Conservation (phyloP, 2,888 invertebrate genomes). For the Chrysina gloriosa region DNA sequence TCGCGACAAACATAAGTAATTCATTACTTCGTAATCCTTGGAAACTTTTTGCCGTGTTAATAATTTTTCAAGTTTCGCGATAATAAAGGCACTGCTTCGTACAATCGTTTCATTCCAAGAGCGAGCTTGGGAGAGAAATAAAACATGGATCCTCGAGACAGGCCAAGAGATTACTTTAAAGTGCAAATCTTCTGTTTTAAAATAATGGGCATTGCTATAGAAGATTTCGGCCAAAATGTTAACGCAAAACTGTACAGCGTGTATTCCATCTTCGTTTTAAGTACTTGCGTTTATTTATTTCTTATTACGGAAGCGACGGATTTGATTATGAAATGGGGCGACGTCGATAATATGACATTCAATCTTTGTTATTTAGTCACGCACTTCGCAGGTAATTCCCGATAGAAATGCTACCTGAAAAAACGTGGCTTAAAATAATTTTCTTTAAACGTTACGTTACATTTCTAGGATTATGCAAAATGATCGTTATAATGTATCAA, state of each 20-base stretch:
- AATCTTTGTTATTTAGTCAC: constrained; percentile 41
- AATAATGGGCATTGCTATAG: constrained; percentile 27
- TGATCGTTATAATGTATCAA: constrained; percentile 35
- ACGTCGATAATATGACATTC: constrained; percentile 42
- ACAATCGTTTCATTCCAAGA: too few relatives aligned
- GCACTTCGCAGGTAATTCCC: constrained; percentile 41
- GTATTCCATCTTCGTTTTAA: constrained; percentile 35
- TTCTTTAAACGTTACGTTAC: background rate
- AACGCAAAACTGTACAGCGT: constrained; percentile 19
- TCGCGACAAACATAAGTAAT: too few relatives aligned
- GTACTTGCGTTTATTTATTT: constrained; percentile 41
- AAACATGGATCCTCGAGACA: background rate
- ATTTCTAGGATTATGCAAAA: constrained; percentile 43
- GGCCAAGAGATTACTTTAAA: constrained; percentile 33
- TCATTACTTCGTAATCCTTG: too few relatives aligned
- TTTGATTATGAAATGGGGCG: constrained; percentile 37
- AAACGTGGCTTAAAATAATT: too few relatives aligned
- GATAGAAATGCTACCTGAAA: background rate
- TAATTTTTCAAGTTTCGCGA: too few relatives aligned
- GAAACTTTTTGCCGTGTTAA: too few relatives aligned
- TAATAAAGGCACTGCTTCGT: too few relatives aligned
- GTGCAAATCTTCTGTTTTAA: constrained; percentile 33
- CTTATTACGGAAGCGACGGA: constrained; percentile 40
- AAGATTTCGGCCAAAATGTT: constrained; percentile 5
- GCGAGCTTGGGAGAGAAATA: too few relatives aligned